phyloP scores from a whole-genome alignment of 2,797 vertebrate genomes.

The Silurus lanzhouensis region DNA sequence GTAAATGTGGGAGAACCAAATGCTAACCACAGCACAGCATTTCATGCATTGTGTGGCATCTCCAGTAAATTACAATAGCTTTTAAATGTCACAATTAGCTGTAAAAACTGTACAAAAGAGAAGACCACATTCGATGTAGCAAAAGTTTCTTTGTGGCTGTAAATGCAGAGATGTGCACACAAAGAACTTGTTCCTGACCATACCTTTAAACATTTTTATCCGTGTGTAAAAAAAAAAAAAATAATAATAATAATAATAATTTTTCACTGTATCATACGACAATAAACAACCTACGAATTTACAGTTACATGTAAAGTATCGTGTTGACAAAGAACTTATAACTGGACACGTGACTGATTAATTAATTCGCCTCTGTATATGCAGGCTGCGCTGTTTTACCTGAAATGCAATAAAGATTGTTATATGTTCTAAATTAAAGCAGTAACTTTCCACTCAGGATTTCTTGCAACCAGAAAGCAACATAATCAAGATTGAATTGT shows the following conservation, averaged over 20 bases:
- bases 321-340: neutral
- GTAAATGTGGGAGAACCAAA: neutral
- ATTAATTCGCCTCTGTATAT: neutral
- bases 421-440: no score
- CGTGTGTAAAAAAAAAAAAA: neutral
- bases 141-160: neutral
- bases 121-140: neutral
- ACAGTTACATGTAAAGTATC: neutral
- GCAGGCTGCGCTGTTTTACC: neutral
- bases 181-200: neutral
- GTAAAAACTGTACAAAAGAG: neutral
- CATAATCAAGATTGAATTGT: neutral
- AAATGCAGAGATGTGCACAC: neutral
- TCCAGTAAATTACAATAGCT: neutral
- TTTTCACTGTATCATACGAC: neutral
- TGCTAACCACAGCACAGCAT: neutral
- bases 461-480: neutral
- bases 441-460: neutral
- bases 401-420: neutral
- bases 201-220: neutral
- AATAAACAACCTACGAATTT: neutral
- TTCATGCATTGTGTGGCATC: neutral
- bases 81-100: neutral
- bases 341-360: neutral
- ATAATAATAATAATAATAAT: no score